A percentile compares a stretch with the other conserved stretches of the same genome.
These are phyloP conservation scores for Dasyurus viverrinus DNA, from an alignment of 2,113 vertebrate genomes.

Conservation along the genomic window DNA sequence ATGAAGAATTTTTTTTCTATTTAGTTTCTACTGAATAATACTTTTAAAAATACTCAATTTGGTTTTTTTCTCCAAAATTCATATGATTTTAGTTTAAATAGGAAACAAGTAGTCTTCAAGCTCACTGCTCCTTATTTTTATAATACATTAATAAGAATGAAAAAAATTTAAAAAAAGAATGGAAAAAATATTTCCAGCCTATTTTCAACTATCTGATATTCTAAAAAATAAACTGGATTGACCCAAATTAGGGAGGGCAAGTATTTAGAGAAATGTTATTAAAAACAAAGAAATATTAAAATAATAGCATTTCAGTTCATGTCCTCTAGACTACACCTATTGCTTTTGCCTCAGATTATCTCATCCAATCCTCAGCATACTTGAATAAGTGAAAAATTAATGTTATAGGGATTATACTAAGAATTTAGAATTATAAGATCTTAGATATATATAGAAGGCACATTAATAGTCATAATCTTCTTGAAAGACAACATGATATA, in stretches of 20 bases:
- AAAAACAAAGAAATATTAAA: background rate
- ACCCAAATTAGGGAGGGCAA: background rate
- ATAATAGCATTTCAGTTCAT: background rate
- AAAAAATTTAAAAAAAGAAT: constrained; percentile 9
- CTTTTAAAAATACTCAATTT: constrained; percentile 35
- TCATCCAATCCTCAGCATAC: background rate
- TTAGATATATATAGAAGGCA: background rate
- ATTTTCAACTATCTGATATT: background rate
- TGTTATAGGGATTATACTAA: background rate
- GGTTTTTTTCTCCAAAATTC: constrained; percentile 40
- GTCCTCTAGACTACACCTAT: background rate
- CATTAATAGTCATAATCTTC: background rate
- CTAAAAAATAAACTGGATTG: background rate
- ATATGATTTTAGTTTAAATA: constrained; percentile 40
- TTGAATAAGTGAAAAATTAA: background rate
- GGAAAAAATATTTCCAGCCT: background rate
- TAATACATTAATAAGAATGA: background rate
- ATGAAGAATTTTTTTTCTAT: background rate
- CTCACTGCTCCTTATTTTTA: background rate
- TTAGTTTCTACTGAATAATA: constrained; percentile 26
- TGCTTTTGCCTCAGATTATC: background rate
- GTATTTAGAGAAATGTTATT: background rate
- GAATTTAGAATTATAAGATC: background rate
- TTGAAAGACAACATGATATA: background rate
- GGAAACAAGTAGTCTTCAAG: background rate